Conservation (phyloP, 2,888 invertebrate species). For the Chaetogeoica ovagalla region DNA sequence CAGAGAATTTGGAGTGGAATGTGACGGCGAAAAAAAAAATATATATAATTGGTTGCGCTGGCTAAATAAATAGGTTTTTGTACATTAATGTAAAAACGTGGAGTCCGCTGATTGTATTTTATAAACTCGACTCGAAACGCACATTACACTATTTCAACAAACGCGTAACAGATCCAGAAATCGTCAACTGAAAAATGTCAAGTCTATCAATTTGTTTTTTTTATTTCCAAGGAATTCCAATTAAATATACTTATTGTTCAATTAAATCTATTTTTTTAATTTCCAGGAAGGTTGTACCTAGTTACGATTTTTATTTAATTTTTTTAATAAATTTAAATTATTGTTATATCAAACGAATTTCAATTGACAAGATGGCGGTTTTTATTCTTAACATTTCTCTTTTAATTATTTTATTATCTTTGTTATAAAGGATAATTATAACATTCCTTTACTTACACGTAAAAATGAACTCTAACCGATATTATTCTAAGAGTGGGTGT, state of each 20-base stretch:
- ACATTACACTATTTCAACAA: slow-evolving; percentile 35
- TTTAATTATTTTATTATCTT: slow-evolving; percentile 18
- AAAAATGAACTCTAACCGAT: slow-evolving; percentile 35
- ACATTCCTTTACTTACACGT: slow-evolving; percentile 44
- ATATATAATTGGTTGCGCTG: slow-evolving; percentile 19
- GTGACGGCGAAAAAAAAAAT: slow-evolving; percentile 26
- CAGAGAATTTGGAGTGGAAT: slow-evolving; percentile 44
- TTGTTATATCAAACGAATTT: background rate
- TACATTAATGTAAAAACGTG: slow-evolving; percentile 14
- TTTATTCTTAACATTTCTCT: slow-evolving; percentile 3
- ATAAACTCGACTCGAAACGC: slow-evolving; percentile 15
- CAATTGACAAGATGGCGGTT: slow-evolving; percentile 1
- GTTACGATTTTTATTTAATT: background rate
- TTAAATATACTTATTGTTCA: background rate
- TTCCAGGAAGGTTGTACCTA: slow-evolving; percentile 22
- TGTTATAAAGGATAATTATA: slow-evolving; percentile 16
- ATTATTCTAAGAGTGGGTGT: slow-evolving; percentile 32
- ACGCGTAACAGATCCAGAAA: slow-evolving; percentile 14
- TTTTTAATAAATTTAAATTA: background rate
- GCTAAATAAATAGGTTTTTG: slow-evolving; percentile 38
- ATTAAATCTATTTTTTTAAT: slow-evolving; percentile 23
- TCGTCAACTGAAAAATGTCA: slow-evolving; percentile 22
- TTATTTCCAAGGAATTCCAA: slow-evolving; percentile 27
- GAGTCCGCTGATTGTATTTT: slow-evolving; percentile 15
- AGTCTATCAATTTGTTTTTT: slow-evolving; percentile 32